Evolutionary conservation across 2,113 vertebrate genomes (phyloP).

Genomic region (Atractosteus spatula): DNA sequence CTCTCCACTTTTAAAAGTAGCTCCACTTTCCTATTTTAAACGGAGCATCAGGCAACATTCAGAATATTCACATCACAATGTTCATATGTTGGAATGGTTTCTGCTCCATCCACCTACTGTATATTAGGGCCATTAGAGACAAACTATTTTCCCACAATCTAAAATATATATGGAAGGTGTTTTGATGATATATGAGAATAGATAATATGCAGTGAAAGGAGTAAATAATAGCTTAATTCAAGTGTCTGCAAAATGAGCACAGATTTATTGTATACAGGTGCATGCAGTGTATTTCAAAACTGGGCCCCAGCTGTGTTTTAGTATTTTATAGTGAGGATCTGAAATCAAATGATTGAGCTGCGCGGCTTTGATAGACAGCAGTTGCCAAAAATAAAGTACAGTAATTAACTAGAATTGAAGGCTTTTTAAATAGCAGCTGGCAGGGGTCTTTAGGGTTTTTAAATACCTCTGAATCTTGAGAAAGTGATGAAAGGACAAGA

Average conservation of each 20-base stretch:
- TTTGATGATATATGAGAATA: neutral
- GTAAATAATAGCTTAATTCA: neutral
- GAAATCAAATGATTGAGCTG: constrained; percentile 53
- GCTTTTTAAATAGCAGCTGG: constrained; percentile 19
- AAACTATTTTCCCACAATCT: no score
- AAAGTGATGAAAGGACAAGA: constrained; percentile 43
- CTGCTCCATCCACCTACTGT: no score
- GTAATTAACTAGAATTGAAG: constrained; percentile 57
- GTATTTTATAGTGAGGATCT: constrained; percentile 44
- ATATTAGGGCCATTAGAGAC: no score
- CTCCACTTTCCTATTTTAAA: no score
- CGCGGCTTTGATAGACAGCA: constrained; percentile 48
- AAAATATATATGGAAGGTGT: neutral
- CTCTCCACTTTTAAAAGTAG: no score
- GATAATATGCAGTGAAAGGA: constrained; percentile 1
- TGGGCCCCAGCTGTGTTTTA: constrained; percentile 50
- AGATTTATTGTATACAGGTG: constrained; percentile 57
- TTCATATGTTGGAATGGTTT: no score
- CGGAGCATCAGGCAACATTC: no score
- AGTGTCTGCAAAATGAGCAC: constrained; percentile 19
- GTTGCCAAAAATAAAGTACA: constrained; percentile 57
- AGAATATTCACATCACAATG: no score
- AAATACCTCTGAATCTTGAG: constrained; percentile 33
- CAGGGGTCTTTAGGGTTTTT: constrained; percentile 28
- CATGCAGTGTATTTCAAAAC: constrained; percentile 44